These are phyloP conservation scores for Gymnopithys bicolor DNA, from an alignment of 2,797 vertebrate genomes.

Conservation along the genomic window DNA sequence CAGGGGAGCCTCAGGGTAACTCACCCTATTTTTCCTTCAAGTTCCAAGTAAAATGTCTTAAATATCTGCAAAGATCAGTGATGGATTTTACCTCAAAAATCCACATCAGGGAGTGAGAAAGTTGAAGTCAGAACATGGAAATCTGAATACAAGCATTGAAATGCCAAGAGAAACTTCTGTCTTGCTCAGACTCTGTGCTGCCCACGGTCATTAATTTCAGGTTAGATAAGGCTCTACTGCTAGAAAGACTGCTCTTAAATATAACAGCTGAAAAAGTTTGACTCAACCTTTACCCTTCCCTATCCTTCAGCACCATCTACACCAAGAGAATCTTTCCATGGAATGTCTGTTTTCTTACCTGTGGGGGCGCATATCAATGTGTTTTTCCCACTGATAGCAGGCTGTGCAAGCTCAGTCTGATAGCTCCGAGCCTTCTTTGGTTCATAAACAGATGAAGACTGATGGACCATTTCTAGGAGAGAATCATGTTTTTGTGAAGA, in stretches of 20 bases:
- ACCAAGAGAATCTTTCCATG: background rate
- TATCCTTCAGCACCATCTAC: background rate
- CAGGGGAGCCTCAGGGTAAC: background rate
- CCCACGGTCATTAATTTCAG: background rate
- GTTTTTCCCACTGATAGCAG: conserved; percentile 75
- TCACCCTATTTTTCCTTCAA: background rate
- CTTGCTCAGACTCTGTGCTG: background rate
- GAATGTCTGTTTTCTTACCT: conserved; percentile 57
- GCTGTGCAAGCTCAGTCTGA: conserved; percentile 75
- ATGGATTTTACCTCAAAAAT: background rate
- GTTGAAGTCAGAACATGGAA: background rate
- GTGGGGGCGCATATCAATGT: conserved; percentile 80
- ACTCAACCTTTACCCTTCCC: background rate
- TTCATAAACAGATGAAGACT: background rate
- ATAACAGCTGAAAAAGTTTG: background rate
- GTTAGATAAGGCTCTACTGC: background rate
- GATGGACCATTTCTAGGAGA: background rate
- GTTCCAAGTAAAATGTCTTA: background rate
- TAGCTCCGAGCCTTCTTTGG: conserved; percentile 62
- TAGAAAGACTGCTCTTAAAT: background rate
- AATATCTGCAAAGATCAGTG: background rate
- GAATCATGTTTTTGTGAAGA: background rate
- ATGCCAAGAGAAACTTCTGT: background rate
- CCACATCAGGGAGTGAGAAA: background rate
- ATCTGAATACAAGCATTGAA: background rate